Evolutionary conservation across 2,113 vertebrate species (phyloP).

Genomic region (Chunga burmeisteri): DNA sequence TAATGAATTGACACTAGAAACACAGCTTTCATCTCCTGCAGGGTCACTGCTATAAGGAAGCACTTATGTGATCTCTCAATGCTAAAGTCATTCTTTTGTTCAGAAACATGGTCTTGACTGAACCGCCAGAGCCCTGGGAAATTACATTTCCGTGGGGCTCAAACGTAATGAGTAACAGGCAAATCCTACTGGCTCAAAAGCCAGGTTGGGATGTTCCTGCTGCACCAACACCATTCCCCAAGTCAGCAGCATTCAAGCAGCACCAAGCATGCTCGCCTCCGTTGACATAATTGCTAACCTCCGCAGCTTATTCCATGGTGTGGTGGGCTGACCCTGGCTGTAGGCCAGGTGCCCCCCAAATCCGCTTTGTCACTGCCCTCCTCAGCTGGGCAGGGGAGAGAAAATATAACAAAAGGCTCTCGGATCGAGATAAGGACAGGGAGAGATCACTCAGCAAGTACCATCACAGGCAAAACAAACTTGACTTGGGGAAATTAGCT

Average conservation of each 20-base stretch:
- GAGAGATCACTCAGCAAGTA: neutral
- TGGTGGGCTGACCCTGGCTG: neutral
- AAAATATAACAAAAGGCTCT: neutral
- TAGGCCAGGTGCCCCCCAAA: neutral
- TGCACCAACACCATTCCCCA: neutral
- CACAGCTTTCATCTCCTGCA: neutral
- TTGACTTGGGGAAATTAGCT: neutral
- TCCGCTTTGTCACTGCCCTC: neutral
- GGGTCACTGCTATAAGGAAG: conserved; percentile 22
- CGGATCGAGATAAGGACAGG: neutral
- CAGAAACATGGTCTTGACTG: neutral
- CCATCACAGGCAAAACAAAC: neutral
- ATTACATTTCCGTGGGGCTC: neutral
- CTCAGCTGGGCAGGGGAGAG: neutral
- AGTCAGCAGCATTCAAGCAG: neutral
- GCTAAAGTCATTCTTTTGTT: neutral
- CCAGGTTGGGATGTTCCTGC: neutral
- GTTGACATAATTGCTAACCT: neutral
- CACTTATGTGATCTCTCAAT: neutral
- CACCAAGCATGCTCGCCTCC: neutral
- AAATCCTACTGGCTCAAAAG: neutral
- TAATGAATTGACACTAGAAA: conserved; percentile 40
- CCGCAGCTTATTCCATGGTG: neutral
- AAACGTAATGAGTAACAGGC: neutral
- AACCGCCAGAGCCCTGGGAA: conserved; percentile 17